Percentiles rank a stretch among this genome's conserved stretches.
These are phyloP conservation scores for Drosophila neotestacea DNA, from an alignment of 2,888 invertebrate species.

Conservation along the genomic window DNA sequence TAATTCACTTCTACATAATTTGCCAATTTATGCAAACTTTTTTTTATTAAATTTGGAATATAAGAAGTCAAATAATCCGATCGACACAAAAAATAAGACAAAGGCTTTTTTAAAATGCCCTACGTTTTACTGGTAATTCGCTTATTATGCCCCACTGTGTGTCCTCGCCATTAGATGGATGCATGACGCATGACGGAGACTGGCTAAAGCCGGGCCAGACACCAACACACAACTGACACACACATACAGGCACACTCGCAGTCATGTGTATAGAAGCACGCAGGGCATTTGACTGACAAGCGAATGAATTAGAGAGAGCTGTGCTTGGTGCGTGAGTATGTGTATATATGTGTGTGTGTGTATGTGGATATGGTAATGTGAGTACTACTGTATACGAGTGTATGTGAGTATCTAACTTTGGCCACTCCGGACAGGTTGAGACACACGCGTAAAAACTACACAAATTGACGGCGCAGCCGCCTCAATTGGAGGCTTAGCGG, in stretches of 20 bases:
- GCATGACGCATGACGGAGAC: conserved; percentile 75
- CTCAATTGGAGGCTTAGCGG: conserved; percentile 44
- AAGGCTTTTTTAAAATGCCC: too few relatives aligned
- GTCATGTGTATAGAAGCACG: conserved; percentile 26
- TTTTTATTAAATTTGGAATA: too few relatives aligned
- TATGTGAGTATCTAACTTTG: conserved; percentile 68
- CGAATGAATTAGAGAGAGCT: conserved; percentile 55
- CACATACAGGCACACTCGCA: conserved; percentile 11
- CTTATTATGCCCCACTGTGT: conserved; percentile 54
- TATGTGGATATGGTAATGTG: conserved; percentile 62
- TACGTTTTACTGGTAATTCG: neutral
- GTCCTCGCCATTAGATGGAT: conserved; percentile 62
- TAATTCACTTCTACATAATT: too few relatives aligned
- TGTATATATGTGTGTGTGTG: conserved; percentile 33
- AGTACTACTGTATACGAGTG: conserved; percentile 16
- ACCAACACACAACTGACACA: conserved; percentile 39
- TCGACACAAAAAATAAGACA: too few relatives aligned
- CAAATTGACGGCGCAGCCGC: conserved; percentile 66
- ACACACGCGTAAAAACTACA: conserved; percentile 81
- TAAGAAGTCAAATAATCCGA: too few relatives aligned
- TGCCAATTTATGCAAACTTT: too few relatives aligned
- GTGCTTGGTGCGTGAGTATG: conserved; percentile 36
- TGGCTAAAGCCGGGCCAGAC: conserved; percentile 59
- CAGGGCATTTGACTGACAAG: conserved; percentile 63
- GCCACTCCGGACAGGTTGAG: conserved; percentile 76